Evolutionary conservation across 2,888 invertebrate species (phyloP), one percentile per base, ranked within the genome.

Genomic region (Eudemis profundana): DNA sequence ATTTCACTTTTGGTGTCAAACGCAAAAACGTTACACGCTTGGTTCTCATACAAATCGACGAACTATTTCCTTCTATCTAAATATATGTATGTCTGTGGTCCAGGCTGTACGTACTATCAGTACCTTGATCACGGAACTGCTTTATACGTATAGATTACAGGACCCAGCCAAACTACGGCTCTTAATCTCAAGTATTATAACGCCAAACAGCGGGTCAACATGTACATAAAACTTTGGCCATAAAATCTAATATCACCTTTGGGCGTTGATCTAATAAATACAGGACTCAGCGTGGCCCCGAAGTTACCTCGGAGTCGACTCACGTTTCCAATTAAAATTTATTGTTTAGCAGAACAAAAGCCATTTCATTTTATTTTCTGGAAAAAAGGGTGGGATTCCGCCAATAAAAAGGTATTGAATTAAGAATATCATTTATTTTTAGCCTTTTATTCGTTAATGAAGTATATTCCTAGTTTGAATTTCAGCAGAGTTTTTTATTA

Each of bases 291-390:
- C 33, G 8, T 2, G 29, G 33, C 10, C 33, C 46, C 53, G 36
- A 23, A 21, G 27, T 33, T 21, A 29, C 33, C 46, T 60, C 59
- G 21, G 17, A 65, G 59, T 51, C 60, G 46, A 21, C 59, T 46
- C 65, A 65, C 65, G 65, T 65, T 47, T 53, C 38, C 65, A 65
- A 65, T 65, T 65, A 65, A 65, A 65, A 65, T 65, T 65, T 65
- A 65, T 65, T 65, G 65, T 65, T 60, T 53, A 33, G 60, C 65
- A 65, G 60, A 65, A 65, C 65, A 60, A 65, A 65, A 60, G 38
- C 53, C 51, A 53, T 65, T 64, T 46, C 50, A 46, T 64, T 60
- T 65, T 65, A 60, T 65, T 65, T 60, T 65, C 65, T 51, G 57
- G 17, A 64, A 42, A 60, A 40, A 50, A 17, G 36, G 38, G 47